phyloP scores from a whole-genome alignment of 2,888 invertebrate genomes.

The Andrena marginata region DNA sequence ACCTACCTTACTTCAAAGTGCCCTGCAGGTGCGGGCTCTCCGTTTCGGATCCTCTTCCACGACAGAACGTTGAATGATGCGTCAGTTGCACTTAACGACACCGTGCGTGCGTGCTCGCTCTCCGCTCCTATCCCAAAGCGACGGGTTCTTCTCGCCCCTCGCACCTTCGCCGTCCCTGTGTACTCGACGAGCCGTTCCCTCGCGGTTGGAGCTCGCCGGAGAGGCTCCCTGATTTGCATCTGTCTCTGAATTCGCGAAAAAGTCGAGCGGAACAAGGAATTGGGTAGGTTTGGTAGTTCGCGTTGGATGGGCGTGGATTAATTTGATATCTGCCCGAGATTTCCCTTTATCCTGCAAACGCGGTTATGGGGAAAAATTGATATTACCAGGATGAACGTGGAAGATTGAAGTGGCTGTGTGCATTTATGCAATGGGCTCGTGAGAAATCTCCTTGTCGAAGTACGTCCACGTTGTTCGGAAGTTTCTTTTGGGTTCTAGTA shows the following conservation, averaged over 20 bases:
- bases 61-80: constrained; percentile 81
- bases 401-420: background rate
- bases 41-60: constrained; percentile 74
- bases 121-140: constrained; percentile 46
- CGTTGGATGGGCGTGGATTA: too few species aligned
- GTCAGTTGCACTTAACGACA: constrained; percentile 76
- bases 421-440: too few species aligned
- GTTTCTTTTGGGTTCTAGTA: too few species aligned
- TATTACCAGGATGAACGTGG: background rate
- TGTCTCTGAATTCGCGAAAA: background rate
- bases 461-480: too few species aligned
- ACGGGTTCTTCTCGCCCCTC: constrained; percentile 13
- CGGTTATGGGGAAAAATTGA: too few species aligned
- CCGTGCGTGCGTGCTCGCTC: constrained; percentile 63
- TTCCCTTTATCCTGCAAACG: too few species aligned
- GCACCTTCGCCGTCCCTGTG: background rate
- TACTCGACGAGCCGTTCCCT: too few species aligned
- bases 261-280: background rate
- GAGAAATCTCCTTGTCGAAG: too few species aligned
- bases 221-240: too few species aligned
- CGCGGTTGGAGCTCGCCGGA: too few species aligned
- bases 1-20: constrained; percentile 84
- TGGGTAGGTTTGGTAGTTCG: background rate
- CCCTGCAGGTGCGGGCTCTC: constrained; percentile 84
- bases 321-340: too few species aligned